Base-by-base conservation (phyloP, 2,888 invertebrate species). In the Sarcophaga variegata region DNA sequence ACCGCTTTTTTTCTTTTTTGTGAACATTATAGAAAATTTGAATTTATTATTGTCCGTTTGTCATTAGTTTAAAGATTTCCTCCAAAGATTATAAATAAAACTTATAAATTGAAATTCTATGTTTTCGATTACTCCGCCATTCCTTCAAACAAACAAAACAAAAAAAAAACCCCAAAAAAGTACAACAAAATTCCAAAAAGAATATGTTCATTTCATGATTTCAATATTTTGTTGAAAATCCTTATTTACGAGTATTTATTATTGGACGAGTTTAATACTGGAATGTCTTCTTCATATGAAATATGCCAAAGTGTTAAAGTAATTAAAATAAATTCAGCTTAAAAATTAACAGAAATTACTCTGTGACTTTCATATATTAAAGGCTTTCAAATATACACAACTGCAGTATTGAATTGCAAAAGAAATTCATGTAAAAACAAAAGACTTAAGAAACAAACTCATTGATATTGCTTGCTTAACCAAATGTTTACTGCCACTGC, bases 271-370 rank as follows among this genome's bases (percentile, higher is more conserved):
- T 54, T 54, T 17, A 54, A 54, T 54, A 14, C 5, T 54, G 11
- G 8, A 49, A 49, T 11, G 14, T 17, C 14, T 11, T 27, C 37
- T 59, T n/a, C 22, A 22, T 6, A 62, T 62, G 10, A n/a, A 70
- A 27, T 25, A 27, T 14, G 25, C 60, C 62, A 71, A 84, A 84
- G 87, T 84, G 84, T 81, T 84, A 87, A 81, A 84, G 78, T 84
- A 84, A 87, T 87, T 84, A 81, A 87, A 87, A 84, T 87, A 87
- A 87, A 87, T 87, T 87, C 74, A 62, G 81, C 83, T 87, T 87
- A 76, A 82, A 77, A 74, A 4, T 71, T 54, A 64, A 20, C 17
- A 60, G 22, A 17, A 47, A 27, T 11, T 14, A 37, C 37, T 37
- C 37, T 37, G 37, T 37, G 37, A 37, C 37, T 37, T 37, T 37